phyloP scores from a whole-genome alignment of 2,113 vertebrate genomes.

The Octodon degus region DNA sequence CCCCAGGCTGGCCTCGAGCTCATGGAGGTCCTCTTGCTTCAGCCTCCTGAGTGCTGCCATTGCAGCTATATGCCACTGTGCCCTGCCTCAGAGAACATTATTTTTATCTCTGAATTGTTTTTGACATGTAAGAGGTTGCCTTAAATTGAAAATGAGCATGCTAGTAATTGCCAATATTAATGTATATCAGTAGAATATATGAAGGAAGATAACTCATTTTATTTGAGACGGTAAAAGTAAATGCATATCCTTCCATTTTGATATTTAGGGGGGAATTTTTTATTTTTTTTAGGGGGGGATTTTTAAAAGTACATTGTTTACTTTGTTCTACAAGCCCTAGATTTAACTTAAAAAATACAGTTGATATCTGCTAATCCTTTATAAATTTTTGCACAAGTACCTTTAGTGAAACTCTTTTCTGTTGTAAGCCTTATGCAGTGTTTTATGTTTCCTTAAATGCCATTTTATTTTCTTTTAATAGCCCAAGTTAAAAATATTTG shows the following conservation, averaged over 20 bases:
- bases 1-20: background rate
- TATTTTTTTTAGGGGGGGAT: background rate
- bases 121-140: slow-evolving; percentile 32
- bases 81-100: background rate
- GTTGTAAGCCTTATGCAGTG: slow-evolving; percentile 19
- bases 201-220: slow-evolving; percentile 61
- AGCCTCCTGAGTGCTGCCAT: background rate
- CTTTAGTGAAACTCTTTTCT: slow-evolving; percentile 2
- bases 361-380: slow-evolving; percentile 48
- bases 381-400: slow-evolving; percentile 46
- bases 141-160: slow-evolving; percentile 54
- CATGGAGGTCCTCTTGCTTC: background rate
- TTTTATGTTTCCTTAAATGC: background rate
- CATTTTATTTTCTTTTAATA: background rate
- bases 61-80: background rate
- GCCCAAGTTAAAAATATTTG: slow-evolving; percentile 30
- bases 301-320: slow-evolving; percentile 24
- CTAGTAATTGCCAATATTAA: slow-evolving; percentile 44
- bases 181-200: slow-evolving; percentile 50
- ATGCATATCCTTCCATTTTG: slow-evolving; percentile 65
- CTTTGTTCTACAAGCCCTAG: slow-evolving; percentile 28
- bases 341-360: slow-evolving; percentile 56
- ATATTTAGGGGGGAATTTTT: slow-evolving; percentile 17
- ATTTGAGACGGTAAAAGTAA: slow-evolving; percentile 60
- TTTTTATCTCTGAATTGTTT: slow-evolving; percentile 51